Conservation (phyloP, 2,888 invertebrate species). For the Eucera pruinosa region DNA sequence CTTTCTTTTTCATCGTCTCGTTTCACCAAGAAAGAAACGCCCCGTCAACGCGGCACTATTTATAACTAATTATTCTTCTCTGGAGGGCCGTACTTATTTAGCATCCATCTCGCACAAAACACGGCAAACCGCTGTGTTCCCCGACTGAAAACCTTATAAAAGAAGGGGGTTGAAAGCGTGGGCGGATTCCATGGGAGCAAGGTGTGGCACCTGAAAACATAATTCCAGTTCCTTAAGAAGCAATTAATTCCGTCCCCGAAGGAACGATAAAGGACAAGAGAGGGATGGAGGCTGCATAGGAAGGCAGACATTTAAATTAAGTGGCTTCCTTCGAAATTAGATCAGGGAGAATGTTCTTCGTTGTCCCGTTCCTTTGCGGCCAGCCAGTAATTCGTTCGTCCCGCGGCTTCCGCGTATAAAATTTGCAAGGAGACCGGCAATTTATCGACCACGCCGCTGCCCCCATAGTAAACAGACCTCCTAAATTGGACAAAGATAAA, state of each 20-base stretch:
- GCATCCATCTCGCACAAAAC: slow-evolving; percentile 2
- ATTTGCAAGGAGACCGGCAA: slow-evolving; percentile 21
- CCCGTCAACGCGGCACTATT: not conserved
- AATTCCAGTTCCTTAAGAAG: slow-evolving; percentile 81
- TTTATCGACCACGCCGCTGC: slow-evolving; percentile 13
- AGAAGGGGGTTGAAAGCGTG: not conserved
- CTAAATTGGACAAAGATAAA: slow-evolving; percentile 1
- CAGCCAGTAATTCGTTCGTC: slow-evolving; percentile 34
- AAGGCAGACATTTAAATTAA: slow-evolving; percentile 79
- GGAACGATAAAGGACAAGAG: slow-evolving; percentile 69
- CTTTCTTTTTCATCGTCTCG: no score
- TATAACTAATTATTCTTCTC: slow-evolving; percentile 22
- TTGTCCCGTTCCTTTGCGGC: slow-evolving; percentile 48
- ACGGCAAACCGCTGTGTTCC: not conserved
- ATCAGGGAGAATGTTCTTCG: slow-evolving; percentile 74
- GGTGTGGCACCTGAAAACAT: slow-evolving; percentile 77
- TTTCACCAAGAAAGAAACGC: not conserved
- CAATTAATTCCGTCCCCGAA: slow-evolving; percentile 81
- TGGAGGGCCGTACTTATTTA: slow-evolving; percentile 22
- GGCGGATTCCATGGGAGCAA: slow-evolving; percentile 26
- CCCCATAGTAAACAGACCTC: not conserved
- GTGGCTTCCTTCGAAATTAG: slow-evolving; percentile 81
- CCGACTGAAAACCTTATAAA: not conserved
- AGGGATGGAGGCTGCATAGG: slow-evolving; percentile 24
- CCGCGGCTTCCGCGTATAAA: slow-evolving; percentile 19